Percentiles rank a stretch among this genome's conserved stretches.
phyloP scores from a whole-genome alignment of 2,797 vertebrate species.

The Hydrocynus forskahlii region DNA sequence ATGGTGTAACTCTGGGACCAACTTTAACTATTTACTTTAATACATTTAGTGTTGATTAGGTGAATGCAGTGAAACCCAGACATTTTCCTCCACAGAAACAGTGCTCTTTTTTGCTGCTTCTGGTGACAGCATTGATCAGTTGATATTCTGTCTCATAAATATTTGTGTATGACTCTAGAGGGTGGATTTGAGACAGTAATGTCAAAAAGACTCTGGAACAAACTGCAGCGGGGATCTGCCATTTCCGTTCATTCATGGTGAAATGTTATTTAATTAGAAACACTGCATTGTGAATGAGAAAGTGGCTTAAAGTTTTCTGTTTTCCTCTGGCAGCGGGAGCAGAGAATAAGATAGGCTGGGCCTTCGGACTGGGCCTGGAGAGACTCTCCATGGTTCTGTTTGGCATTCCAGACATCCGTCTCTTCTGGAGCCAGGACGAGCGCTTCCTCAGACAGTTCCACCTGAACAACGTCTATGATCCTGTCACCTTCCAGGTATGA shows the following conservation, averaged over 20 bases:
- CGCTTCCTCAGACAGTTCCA: constrained; percentile 89
- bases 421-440: constrained; percentile 93
- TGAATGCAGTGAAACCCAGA: not conserved
- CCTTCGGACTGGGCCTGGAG: constrained; percentile 93
- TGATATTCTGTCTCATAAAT: not conserved
- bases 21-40: not conserved
- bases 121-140: not conserved
- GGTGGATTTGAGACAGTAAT: not conserved
- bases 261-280: not conserved
- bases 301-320: not conserved
- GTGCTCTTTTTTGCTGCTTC: not conserved
- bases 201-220: constrained; percentile 7
- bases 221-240: not conserved
- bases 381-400: constrained; percentile 93
- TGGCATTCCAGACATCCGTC: constrained; percentile 89
- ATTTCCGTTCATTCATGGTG: not conserved
- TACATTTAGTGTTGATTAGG: not conserved
- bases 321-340: constrained; percentile 81
- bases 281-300: not conserved
- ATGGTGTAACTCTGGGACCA: not conserved
- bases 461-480: constrained; percentile 79
- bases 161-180: not conserved
- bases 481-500: constrained; percentile 88
- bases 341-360: constrained; percentile 89
- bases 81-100: not conserved